Evolutionary conservation across 2,888 invertebrate species (phyloP).

Genomic region (Thymelicus lineola): DNA sequence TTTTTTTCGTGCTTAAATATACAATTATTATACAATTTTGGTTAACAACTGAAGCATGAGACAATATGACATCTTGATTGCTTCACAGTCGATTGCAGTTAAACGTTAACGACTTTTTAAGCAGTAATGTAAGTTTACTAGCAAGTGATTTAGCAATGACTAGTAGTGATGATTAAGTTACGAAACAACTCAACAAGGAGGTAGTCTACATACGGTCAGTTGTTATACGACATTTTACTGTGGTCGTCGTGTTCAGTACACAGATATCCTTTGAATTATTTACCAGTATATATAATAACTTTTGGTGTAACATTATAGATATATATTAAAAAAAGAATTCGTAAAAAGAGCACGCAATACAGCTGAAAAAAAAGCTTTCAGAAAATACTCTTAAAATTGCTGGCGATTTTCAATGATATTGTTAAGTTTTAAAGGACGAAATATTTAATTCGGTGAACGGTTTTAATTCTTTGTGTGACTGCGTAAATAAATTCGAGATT

Average conservation of each 20-base stretch:
- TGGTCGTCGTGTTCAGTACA: slow-evolving; percentile 62
- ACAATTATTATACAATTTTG: no score
- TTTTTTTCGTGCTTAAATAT: no score
- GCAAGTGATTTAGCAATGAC: slow-evolving; percentile 60
- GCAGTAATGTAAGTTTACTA: slow-evolving; percentile 20
- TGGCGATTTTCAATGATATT: not conserved
- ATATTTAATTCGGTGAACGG: not conserved
- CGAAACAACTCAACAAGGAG: slow-evolving; percentile 60
- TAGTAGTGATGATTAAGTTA: slow-evolving; percentile 60
- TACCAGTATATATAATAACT: no score
- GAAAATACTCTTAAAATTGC: not conserved
- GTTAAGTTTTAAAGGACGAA: not conserved
- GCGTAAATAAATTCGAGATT: not conserved
- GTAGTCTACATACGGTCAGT: slow-evolving; percentile 66
- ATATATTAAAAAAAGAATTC: no score
- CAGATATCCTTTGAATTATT: not conserved
- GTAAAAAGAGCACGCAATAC: no score
- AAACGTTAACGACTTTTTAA: slow-evolving; percentile 30
- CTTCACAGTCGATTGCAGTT: slow-evolving; percentile 27
- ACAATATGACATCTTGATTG: slow-evolving; percentile 15
- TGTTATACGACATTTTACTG: slow-evolving; percentile 62
- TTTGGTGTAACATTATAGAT: no score
- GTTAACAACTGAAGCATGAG: not conserved
- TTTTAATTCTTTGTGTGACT: not conserved
- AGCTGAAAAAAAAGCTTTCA: not conserved